Evolutionary conservation across 2,113 vertebrate genomes (phyloP).

Genomic region (Aptenodytes forsteri): DNA sequence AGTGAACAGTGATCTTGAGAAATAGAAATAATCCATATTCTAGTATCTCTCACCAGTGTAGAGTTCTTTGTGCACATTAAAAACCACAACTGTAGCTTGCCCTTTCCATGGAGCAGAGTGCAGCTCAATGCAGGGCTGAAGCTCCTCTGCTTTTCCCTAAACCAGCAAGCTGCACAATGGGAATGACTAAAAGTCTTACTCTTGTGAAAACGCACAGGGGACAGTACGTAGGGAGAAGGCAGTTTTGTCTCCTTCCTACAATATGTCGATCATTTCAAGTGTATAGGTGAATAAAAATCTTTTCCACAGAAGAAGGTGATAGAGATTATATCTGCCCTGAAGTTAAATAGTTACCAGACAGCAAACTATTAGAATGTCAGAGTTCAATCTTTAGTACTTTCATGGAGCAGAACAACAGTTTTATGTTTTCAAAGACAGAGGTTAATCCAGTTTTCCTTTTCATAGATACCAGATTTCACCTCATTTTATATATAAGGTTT

Average conservation of each 20-base stretch:
- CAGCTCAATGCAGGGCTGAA: neutral
- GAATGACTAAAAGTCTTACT: neutral
- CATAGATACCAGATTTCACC: neutral
- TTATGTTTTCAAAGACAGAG: neutral
- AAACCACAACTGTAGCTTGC: rapidly evolving
- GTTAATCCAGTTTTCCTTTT: neutral
- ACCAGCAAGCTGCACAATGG: neutral
- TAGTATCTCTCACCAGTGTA: neutral
- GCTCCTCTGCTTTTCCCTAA: neutral
- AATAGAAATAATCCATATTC: neutral
- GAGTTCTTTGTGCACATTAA: neutral
- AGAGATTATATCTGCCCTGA: neutral
- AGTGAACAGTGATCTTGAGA: neutral
- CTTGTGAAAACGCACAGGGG: neutral
- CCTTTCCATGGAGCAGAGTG: neutral
- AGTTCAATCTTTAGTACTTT: neutral
- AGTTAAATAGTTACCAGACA: neutral
- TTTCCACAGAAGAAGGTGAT: neutral
- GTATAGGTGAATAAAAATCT: neutral
- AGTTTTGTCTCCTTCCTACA: neutral
- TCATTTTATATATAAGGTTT: neutral
- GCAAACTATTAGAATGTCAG: neutral
- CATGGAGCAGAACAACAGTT: neutral
- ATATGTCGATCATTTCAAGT: neutral
- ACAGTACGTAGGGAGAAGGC: rapidly evolving